These are phyloP conservation scores for Pampusana beccarii DNA, from an alignment of 2,113 vertebrate species.

Conservation along the genomic window DNA sequence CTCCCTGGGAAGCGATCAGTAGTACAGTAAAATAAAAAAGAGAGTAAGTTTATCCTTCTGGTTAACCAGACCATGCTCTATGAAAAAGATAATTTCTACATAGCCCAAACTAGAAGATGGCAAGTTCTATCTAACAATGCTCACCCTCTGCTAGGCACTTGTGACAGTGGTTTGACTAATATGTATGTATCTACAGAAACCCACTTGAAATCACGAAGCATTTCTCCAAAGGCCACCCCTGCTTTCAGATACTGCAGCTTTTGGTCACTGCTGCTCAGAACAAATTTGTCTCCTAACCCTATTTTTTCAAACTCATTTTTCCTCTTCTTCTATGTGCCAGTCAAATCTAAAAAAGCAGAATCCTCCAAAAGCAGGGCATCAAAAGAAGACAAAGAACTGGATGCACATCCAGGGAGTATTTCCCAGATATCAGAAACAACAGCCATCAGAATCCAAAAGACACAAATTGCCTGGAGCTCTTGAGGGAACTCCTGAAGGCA, in stretches of 20 bases:
- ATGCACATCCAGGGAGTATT: not conserved
- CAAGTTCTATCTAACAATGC: not conserved
- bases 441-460: not conserved
- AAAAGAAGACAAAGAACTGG: not conserved
- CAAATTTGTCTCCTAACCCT: not conserved
- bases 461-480: not conserved
- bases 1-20: not conserved
- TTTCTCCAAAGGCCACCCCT: not conserved
- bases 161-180: not conserved
- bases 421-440: not conserved
- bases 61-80: not conserved
- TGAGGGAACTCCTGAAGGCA: not conserved
- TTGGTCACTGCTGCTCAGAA: not conserved
- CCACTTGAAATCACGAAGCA: not conserved
- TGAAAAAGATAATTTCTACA: accelerated
- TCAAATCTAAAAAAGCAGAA: not conserved
- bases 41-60: not conserved
- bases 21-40: not conserved
- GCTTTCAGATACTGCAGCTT: not conserved
- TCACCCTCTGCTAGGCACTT: not conserved
- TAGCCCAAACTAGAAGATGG: not conserved
- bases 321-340: not conserved
- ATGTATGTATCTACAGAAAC: accelerated
- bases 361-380: not conserved
- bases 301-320: not conserved